Evolutionary conservation across 2,888 invertebrate genomes (phyloP).

Genomic region (Boloria euphrosyne): DNA sequence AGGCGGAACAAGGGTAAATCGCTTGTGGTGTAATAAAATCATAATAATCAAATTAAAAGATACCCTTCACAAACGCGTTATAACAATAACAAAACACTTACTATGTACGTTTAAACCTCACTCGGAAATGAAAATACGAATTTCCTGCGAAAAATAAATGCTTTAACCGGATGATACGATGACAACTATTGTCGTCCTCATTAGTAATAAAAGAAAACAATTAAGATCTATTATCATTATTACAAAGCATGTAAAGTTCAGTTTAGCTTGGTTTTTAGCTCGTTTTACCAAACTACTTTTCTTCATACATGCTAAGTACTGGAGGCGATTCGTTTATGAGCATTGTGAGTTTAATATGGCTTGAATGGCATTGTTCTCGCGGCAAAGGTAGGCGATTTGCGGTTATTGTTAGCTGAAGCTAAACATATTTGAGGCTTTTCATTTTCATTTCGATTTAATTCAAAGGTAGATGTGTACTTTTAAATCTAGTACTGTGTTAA

Average conservation of each 20-base stretch:
- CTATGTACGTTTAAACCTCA: slow-evolving; percentile 36
- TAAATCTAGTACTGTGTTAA: no score
- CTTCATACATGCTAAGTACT: slow-evolving; percentile 67
- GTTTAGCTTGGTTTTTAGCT: slow-evolving; percentile 43
- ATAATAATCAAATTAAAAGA: slow-evolving; percentile 18
- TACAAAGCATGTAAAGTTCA: slow-evolving; percentile 42
- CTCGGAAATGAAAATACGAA: slow-evolving; percentile 54
- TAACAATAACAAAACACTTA: slow-evolving; percentile 32
- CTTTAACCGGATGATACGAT: slow-evolving; percentile 68
- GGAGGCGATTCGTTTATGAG: slow-evolving; percentile 72
- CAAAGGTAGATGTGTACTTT: background rate
- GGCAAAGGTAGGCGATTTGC: slow-evolving; percentile 43
- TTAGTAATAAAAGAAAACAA: slow-evolving; percentile 75
- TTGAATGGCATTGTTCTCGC: slow-evolving; percentile 75
- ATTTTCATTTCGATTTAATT: slow-evolving; percentile 16
- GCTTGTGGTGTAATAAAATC: background rate
- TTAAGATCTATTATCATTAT: slow-evolving; percentile 47
- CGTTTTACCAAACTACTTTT: slow-evolving; percentile 41
- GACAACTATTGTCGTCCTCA: slow-evolving; percentile 76
- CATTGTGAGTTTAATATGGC: slow-evolving; percentile 73
- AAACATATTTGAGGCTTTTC: slow-evolving; percentile 14
- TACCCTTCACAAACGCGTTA: slow-evolving; percentile 10
- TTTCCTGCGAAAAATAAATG: slow-evolving; percentile 58
- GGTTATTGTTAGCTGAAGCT: slow-evolving; percentile 30
- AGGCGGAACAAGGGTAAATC: no score